Conservation (phyloP, 2,113 vertebrate genomes). For the Sialia sialis region DNA sequence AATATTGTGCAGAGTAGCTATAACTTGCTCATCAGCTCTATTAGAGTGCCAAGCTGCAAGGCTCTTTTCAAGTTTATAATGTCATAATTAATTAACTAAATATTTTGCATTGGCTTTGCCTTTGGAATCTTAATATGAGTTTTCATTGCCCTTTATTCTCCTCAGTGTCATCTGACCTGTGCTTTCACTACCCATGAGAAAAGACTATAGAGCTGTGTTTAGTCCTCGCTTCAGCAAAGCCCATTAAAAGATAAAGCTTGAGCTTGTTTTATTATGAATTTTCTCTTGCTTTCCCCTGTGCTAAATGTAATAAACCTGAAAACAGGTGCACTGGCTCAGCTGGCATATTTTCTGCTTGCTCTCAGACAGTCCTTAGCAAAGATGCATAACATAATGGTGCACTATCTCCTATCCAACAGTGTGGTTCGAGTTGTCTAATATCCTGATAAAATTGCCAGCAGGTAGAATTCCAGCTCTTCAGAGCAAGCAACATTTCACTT, state of each 20-base stretch:
- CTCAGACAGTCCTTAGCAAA: neutral
- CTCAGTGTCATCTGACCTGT: neutral
- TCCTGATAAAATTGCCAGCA: neutral
- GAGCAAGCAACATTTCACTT: neutral
- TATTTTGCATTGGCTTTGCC: neutral
- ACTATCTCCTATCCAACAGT: neutral
- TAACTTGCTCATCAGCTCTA: neutral
- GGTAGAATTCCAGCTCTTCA: neutral
- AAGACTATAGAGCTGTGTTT: neutral
- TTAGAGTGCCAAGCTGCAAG: neutral
- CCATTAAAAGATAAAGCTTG: slow-evolving; percentile 20
- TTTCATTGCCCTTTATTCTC: neutral
- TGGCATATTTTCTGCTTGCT: neutral
- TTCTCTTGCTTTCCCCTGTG: slow-evolving; percentile 9
- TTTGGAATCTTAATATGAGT: neutral
- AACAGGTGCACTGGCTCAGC: slow-evolving; percentile 21
- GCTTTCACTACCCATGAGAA: neutral
- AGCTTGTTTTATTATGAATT: neutral
- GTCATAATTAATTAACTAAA: neutral
- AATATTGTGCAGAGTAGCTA: neutral
- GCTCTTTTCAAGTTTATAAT: neutral
- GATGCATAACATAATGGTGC: neutral
- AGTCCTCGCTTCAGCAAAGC: neutral
- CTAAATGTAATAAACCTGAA: slow-evolving; percentile 16
- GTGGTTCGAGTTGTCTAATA: neutral